A percentile compares a stretch with the other conserved stretches of the same genome.
These are phyloP conservation scores for Mesocricetus auratus DNA, from an alignment of 2,113 vertebrate genomes.

Conservation along the genomic window DNA sequence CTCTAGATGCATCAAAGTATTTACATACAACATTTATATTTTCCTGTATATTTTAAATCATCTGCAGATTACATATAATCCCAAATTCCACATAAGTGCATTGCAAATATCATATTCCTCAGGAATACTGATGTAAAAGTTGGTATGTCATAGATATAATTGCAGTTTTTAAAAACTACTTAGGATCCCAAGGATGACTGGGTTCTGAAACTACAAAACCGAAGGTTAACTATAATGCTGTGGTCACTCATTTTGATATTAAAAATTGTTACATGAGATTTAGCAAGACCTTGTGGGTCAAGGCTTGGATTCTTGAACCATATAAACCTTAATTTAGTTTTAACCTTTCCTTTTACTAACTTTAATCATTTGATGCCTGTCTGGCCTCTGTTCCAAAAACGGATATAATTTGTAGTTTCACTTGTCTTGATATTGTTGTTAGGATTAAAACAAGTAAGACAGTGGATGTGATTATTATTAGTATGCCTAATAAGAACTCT, in stretches of 20 bases:
- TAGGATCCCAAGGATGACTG: not conserved
- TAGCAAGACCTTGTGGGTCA: not conserved
- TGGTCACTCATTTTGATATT: constrained; percentile 3
- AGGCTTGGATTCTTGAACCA: constrained; percentile 19
- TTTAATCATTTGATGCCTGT: constrained; percentile 3
- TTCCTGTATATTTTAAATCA: not conserved
- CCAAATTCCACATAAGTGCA: not conserved
- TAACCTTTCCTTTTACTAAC: constrained; percentile 22
- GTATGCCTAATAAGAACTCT: constrained; percentile 41
- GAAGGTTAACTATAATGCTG: not conserved
- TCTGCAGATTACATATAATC: not conserved
- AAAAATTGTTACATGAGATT: not conserved
- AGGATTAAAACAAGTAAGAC: constrained; percentile 20
- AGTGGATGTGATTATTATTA: constrained; percentile 27
- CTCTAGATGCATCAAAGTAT: not conserved
- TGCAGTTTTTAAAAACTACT: not conserved
- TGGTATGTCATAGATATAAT: not conserved
- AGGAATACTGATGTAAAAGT: not conserved
- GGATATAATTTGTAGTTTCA: not conserved
- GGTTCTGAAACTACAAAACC: not conserved
- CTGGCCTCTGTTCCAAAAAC: constrained; percentile 39
- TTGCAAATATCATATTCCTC: not conserved
- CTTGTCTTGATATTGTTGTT: not conserved
- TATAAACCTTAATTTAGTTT: not conserved
- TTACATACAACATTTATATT: not conserved